Evolutionary conservation across 2,113 vertebrate genomes (phyloP), one percentile per base, ranked within the genome.

Genomic region (Emydocephalus ijimae): DNA sequence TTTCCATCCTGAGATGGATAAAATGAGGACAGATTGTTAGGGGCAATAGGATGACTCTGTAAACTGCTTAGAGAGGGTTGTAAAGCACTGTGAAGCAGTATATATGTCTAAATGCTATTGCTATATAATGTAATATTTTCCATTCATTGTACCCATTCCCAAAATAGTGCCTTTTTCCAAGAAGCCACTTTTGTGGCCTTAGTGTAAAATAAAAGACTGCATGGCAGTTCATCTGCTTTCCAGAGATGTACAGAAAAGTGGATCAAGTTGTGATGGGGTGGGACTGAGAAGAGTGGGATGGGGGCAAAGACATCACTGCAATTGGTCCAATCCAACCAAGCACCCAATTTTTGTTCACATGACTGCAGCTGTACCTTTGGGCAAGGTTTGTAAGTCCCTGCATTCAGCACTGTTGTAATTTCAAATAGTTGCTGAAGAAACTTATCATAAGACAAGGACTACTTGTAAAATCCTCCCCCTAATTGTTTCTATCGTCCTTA

Each of bases 401-500:
- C 4, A 1, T 64, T 64, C 61, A 64, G 4, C 57, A 59, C 2
- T 2, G 2, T 2, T 59, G 57, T 64, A 64, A 64, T 64, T 64
- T 64, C 26, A 64, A 64, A 64, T 64, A 11, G 61, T n/a, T 64
- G 61, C 26, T 64, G 61, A 14, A 64, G 24, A 64, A 64, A 29
- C 3, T 45, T 1, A 11, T 61, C 10, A 0, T 61, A 61, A 61
- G 9, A 61, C 59, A 61, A 61, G 24, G 24, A 61, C 59, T 29
- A 64, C 26, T 26, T 50, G 85, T 45, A 94, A 18, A 54, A 55
- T 87, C 1, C 0, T 93, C 88, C 92, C 48, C 29, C 29, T 91
- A 85, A 94, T 95, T 96, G 94, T 85, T 94, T 96, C 94, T 95
- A 94, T 95, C 91, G 61, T 2, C 92, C 93, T 59, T 93, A 92